Percentiles rank a stretch among this genome's conserved stretches.
These are phyloP conservation scores for Hirtodrosophila alboralis DNA, from an alignment of 2,888 invertebrate genomes.

Conservation along the genomic window DNA sequence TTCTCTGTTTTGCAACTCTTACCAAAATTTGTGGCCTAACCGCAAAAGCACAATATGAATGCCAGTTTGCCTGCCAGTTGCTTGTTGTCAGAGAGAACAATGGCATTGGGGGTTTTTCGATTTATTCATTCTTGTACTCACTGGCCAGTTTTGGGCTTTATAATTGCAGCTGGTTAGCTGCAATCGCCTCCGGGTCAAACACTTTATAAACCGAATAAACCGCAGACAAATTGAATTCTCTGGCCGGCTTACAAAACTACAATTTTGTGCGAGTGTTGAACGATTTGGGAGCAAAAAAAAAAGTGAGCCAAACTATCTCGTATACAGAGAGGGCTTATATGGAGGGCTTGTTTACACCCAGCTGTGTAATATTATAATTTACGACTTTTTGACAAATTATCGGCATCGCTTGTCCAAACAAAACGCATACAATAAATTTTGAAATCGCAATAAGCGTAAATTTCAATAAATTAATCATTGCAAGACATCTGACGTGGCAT, in stretches of 20 bases:
- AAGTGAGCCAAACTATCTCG: too few species aligned
- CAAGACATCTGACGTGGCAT: constrained; percentile 45
- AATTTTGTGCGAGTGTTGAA: constrained; percentile 29
- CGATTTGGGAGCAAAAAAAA: constrained; percentile 1
- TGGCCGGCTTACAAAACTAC: constrained; percentile 23
- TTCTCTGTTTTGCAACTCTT: constrained; percentile 10
- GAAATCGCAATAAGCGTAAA: constrained; percentile 74
- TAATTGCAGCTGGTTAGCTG: constrained; percentile 27
- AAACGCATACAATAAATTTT: constrained; percentile 68
- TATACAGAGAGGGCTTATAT: too few species aligned
- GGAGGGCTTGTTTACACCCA: background rate
- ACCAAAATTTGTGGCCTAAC: constrained; percentile 44
- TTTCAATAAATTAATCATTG: constrained; percentile 77
- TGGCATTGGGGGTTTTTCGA: constrained; percentile 12
- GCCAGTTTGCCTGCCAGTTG: constrained; percentile 6
- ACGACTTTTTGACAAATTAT: constrained; percentile 80
- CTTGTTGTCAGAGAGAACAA: constrained; percentile 9
- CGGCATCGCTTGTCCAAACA: constrained; percentile 70
- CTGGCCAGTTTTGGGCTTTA: constrained; percentile 3
- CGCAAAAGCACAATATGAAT: constrained; percentile 53
- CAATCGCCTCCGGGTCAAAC: constrained; percentile 9
- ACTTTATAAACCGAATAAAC: constrained; percentile 46
- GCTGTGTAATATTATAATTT: constrained; percentile 67
- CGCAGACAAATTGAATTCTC: constrained; percentile 63
- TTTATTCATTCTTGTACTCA: constrained; percentile 2